phyloP scores from a whole-genome alignment of 2,888 invertebrate genomes.

The Lasioglossum malachurum region DNA sequence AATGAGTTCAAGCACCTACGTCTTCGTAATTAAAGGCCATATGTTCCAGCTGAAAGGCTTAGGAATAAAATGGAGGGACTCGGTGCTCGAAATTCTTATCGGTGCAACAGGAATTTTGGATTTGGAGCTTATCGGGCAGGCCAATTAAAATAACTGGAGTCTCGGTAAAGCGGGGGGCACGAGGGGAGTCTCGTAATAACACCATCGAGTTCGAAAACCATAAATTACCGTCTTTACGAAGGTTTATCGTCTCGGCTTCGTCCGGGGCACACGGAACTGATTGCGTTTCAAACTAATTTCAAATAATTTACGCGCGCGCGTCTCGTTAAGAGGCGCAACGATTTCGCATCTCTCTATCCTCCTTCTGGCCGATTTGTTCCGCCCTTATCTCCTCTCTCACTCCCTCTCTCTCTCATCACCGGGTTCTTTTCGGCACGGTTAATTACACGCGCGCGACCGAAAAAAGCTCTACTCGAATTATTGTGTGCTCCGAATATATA shows the following conservation, averaged over 20 bases:
- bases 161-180: background rate
- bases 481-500: conserved; percentile 30
- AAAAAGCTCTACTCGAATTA: conserved; percentile 41
- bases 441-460: conserved; percentile 35
- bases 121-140: background rate
- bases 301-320: conserved; percentile 37
- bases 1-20: too few species aligned
- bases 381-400: background rate
- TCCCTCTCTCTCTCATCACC: background rate
- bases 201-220: conserved; percentile 38
- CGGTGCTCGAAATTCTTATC: background rate
- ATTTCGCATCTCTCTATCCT: background rate
- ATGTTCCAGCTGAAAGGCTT: background rate
- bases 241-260: conserved; percentile 37
- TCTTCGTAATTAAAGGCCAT: too few species aligned
- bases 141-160: background rate
- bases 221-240: conserved; percentile 52
- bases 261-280: conserved; percentile 26
- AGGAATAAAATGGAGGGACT: background rate
- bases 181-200: background rate
- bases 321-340: conserved; percentile 18
- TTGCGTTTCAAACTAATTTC: conserved; percentile 44
- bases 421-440: conserved; percentile 8
- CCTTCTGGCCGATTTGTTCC: background rate
- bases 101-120: background rate